These are phyloP conservation scores for Colostygia pectinataria DNA, from an alignment of 2,888 invertebrate genomes.

Conservation along the genomic window DNA sequence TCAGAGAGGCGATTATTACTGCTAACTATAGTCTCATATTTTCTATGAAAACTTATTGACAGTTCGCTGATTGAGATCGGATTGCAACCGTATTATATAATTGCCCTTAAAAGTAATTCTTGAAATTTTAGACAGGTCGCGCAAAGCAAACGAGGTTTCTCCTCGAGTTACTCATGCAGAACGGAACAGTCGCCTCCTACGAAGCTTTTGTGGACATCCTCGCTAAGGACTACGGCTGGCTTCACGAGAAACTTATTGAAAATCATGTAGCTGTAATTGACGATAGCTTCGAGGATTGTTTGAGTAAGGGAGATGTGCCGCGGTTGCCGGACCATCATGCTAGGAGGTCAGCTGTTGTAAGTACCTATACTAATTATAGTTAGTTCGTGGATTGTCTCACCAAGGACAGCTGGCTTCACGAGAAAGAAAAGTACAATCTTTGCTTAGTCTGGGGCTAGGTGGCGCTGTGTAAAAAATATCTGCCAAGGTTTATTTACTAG, in stretches of 20 bases:
- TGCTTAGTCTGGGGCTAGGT: too few species aligned
- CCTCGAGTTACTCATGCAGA: slow-evolving; percentile 63
- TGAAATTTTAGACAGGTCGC: slow-evolving; percentile 61
- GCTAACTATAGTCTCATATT: too few species aligned
- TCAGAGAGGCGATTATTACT: too few species aligned
- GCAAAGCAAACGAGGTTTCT: slow-evolving; percentile 63
- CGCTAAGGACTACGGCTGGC: slow-evolving; percentile 81
- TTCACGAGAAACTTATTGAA: slow-evolving; percentile 74
- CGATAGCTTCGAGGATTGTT: slow-evolving; percentile 75
- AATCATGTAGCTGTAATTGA: slow-evolving; percentile 58
- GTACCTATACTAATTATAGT: slow-evolving; percentile 30
- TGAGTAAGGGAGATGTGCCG: slow-evolving; percentile 83
- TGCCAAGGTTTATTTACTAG: too few species aligned
- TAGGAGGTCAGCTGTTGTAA: slow-evolving; percentile 74
- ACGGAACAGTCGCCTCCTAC: slow-evolving; percentile 72
- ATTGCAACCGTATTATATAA: too few species aligned
- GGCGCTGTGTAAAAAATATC: too few species aligned
- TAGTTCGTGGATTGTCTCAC: too few species aligned
- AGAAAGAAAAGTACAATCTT: too few species aligned
- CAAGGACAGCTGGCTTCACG: too few species aligned
- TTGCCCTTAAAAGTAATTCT: neutral
- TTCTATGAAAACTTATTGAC: too few species aligned
- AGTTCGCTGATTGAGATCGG: too few species aligned
- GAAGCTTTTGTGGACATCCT: slow-evolving; percentile 81
- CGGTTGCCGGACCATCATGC: slow-evolving; percentile 81